Percentiles rank a stretch among this genome's conserved stretches.
Conservation (phyloP, 1,140 invertebrate species). For the Anoplophora glabripennis region DNA sequence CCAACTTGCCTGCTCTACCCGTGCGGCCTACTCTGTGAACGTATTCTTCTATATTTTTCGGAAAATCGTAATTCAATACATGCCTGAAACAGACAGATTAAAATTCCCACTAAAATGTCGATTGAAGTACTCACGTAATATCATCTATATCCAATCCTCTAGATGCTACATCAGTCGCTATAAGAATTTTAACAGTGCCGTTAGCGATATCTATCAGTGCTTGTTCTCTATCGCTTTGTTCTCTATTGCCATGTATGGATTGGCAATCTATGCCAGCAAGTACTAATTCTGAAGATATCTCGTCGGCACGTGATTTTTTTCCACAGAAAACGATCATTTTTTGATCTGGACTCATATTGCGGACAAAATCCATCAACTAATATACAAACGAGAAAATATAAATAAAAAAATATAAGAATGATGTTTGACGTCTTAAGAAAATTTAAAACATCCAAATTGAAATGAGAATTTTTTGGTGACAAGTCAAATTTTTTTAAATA, state of each 20-base stretch:
- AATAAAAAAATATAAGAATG: constrained; percentile 5
- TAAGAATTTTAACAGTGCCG: constrained; percentile 73
- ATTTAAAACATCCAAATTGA: too few relatives aligned
- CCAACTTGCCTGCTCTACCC: constrained; percentile 80
- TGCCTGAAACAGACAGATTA: constrained; percentile 51
- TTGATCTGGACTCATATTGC: constrained; percentile 35
- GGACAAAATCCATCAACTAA: constrained; percentile 42
- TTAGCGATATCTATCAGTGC: constrained; percentile 78
- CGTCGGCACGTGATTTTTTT: constrained; percentile 75
- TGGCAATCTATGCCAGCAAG: constrained; percentile 66
- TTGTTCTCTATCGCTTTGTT: constrained; percentile 81
- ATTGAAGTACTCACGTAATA: constrained; percentile 67
- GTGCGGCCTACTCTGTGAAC: constrained; percentile 84
- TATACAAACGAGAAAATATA: constrained; percentile 33
- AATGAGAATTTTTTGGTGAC: not conserved
- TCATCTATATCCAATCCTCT: constrained; percentile 90
- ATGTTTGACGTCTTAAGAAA: not conserved
- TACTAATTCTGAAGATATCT: constrained; percentile 75
- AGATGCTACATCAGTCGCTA: constrained; percentile 93
- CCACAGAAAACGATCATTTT: constrained; percentile 86
- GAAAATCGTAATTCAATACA: constrained; percentile 88
- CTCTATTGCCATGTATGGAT: constrained; percentile 85
- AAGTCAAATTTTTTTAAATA: not conserved
- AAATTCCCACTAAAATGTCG: not conserved
- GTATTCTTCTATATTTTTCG: constrained; percentile 86